Percentiles rank a stretch among this genome's conserved stretches.
These are phyloP conservation scores for Pseudomyrmex dendroicus DNA, from an alignment of 1,140 invertebrate genomes.

Conservation along the genomic window DNA sequence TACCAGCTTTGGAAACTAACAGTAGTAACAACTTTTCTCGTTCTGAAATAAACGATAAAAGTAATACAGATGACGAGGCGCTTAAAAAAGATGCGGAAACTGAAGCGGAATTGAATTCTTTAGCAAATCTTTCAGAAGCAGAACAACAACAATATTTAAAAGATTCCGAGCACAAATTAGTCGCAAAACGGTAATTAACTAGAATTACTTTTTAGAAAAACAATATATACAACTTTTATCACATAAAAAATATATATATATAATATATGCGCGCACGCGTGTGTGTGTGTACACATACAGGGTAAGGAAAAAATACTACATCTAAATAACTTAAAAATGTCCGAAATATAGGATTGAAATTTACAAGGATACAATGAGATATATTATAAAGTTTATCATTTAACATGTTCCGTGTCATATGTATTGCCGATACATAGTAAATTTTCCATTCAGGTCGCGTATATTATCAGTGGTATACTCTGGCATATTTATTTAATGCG, in stretches of 20 bases:
- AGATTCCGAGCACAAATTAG: conserved; percentile 77
- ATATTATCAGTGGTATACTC: too few relatives aligned
- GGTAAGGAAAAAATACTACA: too few relatives aligned
- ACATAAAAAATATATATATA: too few relatives aligned
- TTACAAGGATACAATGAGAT: too few relatives aligned
- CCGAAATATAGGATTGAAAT: too few relatives aligned
- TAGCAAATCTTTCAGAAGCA: conserved; percentile 58
- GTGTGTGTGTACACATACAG: not conserved
- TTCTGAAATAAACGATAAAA: not conserved
- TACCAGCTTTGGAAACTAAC: not conserved
- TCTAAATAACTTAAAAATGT: too few relatives aligned
- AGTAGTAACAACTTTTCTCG: not conserved
- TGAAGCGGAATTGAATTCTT: conserved; percentile 68
- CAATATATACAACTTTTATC: not conserved
- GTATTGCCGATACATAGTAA: too few relatives aligned
- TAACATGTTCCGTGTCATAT: too few relatives aligned
- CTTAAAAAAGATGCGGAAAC: conserved; percentile 71
- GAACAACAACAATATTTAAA: conserved; percentile 73
- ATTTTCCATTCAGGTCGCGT: too few relatives aligned
- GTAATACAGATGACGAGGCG: conserved; percentile 61
- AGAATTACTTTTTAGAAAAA: not conserved
- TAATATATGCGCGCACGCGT: too few relatives aligned
- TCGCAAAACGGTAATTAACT: conserved; percentile 77
- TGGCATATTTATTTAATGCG: too few relatives aligned
- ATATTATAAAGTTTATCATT: too few relatives aligned